These are phyloP conservation scores for Cherax quadricarinatus DNA, from an alignment of 1,140 invertebrate species.

Conservation along the genomic window DNA sequence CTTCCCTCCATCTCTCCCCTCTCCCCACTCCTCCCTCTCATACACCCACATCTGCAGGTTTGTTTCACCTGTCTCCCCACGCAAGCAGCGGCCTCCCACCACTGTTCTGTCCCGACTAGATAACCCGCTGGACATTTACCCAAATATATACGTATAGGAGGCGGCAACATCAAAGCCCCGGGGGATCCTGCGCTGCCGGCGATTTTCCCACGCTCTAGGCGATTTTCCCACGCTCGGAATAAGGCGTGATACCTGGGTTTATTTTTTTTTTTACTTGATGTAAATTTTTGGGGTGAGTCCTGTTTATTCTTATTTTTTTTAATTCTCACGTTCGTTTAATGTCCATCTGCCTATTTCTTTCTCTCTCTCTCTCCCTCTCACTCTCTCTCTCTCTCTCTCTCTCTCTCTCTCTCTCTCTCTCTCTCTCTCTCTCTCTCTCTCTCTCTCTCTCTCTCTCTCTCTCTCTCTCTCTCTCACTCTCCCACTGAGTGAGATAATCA, in stretches of 20 bases:
- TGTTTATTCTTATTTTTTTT: neutral
- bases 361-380: slow-evolving; percentile 31
- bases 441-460: slow-evolving; percentile 5
- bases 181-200: no score
- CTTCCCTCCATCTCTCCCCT: no score
- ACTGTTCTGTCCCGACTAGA: no score
- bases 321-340: slow-evolving; percentile 27
- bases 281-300: neutral
- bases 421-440: neutral
- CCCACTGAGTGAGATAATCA: no score
- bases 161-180: no score
- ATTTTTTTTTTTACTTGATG: neutral
- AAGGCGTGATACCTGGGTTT: neutral
- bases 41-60: no score
- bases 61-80: no score
- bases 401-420: slow-evolving; percentile 7
- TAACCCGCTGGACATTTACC: no score
- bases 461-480: neutral
- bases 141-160: no score
- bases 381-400: slow-evolving; percentile 12
- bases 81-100: no score
- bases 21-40: no score
- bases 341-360: slow-evolving; percentile 30
- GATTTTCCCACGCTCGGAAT: neutral
- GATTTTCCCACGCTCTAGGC: no score